Percentiles rank a stretch among this genome's conserved stretches.
phyloP scores from a whole-genome alignment of 2,113 vertebrate species.

The Pseudonaja textilis region DNA sequence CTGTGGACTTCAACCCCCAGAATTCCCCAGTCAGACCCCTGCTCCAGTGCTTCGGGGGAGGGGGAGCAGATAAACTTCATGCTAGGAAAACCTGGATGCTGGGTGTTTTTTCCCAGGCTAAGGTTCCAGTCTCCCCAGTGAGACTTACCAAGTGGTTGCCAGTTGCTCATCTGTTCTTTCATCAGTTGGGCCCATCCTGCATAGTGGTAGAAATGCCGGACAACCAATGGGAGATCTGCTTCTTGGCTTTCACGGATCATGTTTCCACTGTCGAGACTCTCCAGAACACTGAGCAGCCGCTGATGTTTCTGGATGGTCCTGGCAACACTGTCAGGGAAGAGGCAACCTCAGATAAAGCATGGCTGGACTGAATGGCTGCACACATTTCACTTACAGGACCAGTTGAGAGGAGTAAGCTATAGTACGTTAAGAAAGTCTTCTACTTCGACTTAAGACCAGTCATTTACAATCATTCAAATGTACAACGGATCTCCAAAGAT shows the following conservation, averaged over 20 bases:
- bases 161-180: conserved; percentile 54
- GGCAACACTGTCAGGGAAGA: conserved; percentile 54
- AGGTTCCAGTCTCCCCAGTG: not conserved
- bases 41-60: not conserved
- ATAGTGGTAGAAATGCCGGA: conserved; percentile 67
- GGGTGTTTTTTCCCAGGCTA: not conserved
- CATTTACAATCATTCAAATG: not conserved
- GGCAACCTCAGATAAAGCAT: not conserved
- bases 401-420: not conserved
- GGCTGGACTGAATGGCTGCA: not conserved
- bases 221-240: conserved; percentile 57
- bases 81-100: not conserved
- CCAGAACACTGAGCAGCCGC: conserved; percentile 63
- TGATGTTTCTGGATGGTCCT: conserved; percentile 68
- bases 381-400: no score
- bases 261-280: conserved; percentile 65
- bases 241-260: conserved; percentile 63
- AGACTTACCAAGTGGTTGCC: conserved; percentile 68
- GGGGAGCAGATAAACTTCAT: not conserved
- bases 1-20: not conserved
- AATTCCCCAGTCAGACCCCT: not conserved
- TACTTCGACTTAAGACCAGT: not conserved
- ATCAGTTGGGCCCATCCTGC: conserved; percentile 61
- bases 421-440: not conserved
- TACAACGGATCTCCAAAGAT: not conserved